Base-by-base conservation (phyloP, 2,797 vertebrate genomes). In the Ctenopoma kingsleyae region DNA sequence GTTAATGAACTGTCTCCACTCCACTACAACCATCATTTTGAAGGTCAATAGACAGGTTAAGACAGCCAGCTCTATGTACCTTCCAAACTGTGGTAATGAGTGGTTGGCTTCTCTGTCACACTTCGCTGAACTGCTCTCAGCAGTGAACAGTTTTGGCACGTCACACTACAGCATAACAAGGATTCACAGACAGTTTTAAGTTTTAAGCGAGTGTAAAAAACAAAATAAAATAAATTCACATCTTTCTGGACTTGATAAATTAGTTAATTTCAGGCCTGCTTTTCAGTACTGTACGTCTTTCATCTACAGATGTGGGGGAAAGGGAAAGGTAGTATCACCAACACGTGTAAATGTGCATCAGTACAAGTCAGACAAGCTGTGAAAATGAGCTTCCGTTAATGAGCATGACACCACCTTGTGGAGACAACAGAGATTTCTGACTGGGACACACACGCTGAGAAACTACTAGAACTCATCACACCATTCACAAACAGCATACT, bases 381-480 rank as follows among this genome's bases (percentile, higher is more conserved):
- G 53, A 71, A 68, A 75, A 74, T 72, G 55, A 85, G 61, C 69
- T 66, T 55, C 72, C 89, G 80, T 80, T 91, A 91, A 91, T 92
- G 90, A 92, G 72, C 78, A 93, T 80, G 88, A 89, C 92, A 86
- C 93, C 93, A 92, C 90, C 93, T 94, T 92, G 93, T 94, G 93
- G 93, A 91, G 91, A 85, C 67, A 73, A 61, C 43, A 73, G 75
- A 79, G 71, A 83, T 64, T 67, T 88, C 72, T 74, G 56, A 80
- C 20, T 49, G 43, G 50, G 56, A 67, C 49, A 27, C 38, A 53
- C 8, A 36, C 1, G 0, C n/a, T 61, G 53, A 46, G 25, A 63
- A 67, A 35, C 59, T 53, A 30, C 44, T 30, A 19, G 23, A 58
- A 3, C 30, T 50, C 47, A 47, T 40, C 52, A 36, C 30, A 38